Percentiles rank a stretch among this genome's conserved stretches.
Evolutionary conservation across 2,113 vertebrate species (phyloP).

Genomic region (Hydrochoerus hydrochaeris): DNA sequence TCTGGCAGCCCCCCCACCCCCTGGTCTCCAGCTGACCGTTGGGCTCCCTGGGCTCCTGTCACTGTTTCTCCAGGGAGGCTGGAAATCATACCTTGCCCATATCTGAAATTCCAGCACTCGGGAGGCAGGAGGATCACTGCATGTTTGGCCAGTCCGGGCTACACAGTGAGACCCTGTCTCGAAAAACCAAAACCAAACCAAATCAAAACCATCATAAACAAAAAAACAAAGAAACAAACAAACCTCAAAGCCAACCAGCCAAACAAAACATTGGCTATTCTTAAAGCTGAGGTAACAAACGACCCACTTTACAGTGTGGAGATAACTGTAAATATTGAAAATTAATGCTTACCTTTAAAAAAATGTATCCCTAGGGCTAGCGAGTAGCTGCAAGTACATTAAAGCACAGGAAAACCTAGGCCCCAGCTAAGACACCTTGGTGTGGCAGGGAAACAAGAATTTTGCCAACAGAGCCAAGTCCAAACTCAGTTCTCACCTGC

Average conservation of each 20-base stretch:
- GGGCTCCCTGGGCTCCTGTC: neutral
- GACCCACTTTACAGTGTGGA: neutral
- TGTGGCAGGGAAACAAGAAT: neutral
- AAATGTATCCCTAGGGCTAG: neutral
- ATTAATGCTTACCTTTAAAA: neutral
- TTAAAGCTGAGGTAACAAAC: constrained; percentile 7
- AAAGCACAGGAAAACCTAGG: neutral
- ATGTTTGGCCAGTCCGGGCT: neutral
- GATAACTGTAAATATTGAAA: neutral
- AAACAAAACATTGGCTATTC: neutral
- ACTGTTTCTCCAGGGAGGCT: neutral
- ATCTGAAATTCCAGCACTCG: neutral
- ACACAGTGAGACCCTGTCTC: neutral
- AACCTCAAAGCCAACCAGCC: neutral
- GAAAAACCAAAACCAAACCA: neutral
- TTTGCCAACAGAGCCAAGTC: neutral
- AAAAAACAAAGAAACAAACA: neutral
- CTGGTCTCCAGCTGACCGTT: neutral
- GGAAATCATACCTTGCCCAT: neutral
- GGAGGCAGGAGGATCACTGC: neutral
- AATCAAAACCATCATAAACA: neutral
- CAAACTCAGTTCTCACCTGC: neutral
- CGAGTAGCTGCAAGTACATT: neutral
- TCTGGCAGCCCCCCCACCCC: neutral
- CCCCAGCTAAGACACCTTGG: neutral